These are phyloP conservation scores for Aromia moschata DNA, from an alignment of 2,888 invertebrate genomes.

Conservation along the genomic window DNA sequence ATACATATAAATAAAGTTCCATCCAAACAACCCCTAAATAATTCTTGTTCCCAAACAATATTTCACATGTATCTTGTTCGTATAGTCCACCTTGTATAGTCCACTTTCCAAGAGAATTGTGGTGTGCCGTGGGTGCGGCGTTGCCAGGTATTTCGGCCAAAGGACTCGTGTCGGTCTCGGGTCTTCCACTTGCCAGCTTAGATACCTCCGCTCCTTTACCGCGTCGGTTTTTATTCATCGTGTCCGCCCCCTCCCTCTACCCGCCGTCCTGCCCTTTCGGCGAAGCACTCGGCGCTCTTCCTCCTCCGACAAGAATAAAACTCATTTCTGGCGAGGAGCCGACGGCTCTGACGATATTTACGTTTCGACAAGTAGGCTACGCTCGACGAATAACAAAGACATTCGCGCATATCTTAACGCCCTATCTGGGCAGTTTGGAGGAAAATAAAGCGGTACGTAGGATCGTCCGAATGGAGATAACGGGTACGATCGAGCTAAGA, in stretches of 20 bases:
- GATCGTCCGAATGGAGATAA: not conserved
- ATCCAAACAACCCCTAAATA: no score
- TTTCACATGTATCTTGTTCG: no score
- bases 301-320: conserved; percentile 18
- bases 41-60: no score
- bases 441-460: conserved; percentile 14
- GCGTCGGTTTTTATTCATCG: conserved; percentile 31
- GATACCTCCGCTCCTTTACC: conserved; percentile 14
- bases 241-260: conserved; percentile 9
- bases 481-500: no score
- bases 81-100: conserved; percentile 34
- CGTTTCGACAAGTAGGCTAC: conserved; percentile 30
- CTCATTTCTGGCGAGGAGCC: conserved; percentile 23
- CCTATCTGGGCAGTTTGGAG: conserved; percentile 31
- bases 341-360: conserved; percentile 26
- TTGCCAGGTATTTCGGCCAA: conserved; percentile 20
- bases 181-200: conserved; percentile 27
- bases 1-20: no score
- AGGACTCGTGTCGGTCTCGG: conserved; percentile 24
- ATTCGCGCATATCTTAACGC: conserved; percentile 34
- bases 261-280: no score
- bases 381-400: conserved; percentile 36
- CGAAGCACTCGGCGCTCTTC: no score
- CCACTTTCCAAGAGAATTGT: conserved; percentile 34
- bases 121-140: conserved; percentile 32